A percentile compares a stretch with the other conserved stretches of the same genome.
phyloP scores from a whole-genome alignment of 2,797 vertebrate genomes.

The Gymnoscopelus braueri region DNA sequence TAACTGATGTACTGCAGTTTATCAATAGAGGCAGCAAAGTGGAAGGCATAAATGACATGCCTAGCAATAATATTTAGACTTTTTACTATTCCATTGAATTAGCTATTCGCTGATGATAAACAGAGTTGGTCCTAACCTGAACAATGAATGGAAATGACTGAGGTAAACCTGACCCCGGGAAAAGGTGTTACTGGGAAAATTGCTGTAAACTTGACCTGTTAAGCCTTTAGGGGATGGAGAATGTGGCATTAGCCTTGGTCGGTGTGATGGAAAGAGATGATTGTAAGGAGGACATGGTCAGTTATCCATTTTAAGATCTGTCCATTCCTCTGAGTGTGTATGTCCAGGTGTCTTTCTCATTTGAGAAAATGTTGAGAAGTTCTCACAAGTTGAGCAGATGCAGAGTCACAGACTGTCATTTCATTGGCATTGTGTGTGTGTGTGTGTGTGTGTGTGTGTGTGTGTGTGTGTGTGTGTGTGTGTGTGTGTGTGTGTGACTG shows the following conservation, averaged over 20 bases:
- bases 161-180: neutral
- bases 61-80: neutral
- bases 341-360: neutral
- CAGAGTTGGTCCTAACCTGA: neutral
- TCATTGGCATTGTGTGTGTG: neutral
- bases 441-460: neutral
- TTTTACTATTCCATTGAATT: too few species aligned
- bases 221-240: neutral
- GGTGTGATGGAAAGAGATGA: neutral
- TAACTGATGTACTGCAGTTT: neutral
- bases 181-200: neutral
- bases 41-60: neutral
- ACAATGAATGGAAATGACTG: neutral
- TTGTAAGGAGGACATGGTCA: neutral
- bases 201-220: neutral
- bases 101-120: too few species aligned
- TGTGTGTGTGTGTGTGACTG: neutral
- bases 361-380: neutral
- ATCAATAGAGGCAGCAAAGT: neutral
- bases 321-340: constrained; percentile 6
- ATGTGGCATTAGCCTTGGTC: neutral
- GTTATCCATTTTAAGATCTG: neutral
- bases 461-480: constrained; percentile 9
- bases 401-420: constrained; percentile 5
- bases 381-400: neutral